These are phyloP conservation scores for Drosophila lacicola DNA, from an alignment of 2,888 invertebrate species.

Conservation along the genomic window DNA sequence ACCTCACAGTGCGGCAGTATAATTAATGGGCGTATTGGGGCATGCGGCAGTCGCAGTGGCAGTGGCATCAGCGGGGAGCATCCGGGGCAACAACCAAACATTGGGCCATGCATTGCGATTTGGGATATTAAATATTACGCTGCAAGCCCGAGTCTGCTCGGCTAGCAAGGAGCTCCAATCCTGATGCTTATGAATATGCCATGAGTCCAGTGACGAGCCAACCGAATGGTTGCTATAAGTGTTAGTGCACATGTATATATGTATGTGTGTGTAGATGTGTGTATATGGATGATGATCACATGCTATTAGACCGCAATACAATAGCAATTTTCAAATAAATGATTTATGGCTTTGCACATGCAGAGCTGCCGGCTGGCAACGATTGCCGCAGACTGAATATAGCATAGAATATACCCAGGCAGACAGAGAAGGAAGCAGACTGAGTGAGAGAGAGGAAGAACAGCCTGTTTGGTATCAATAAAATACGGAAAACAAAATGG, in stretches of 20 bases:
- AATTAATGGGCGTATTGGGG: slow-evolving; percentile 74
- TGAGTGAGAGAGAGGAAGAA: not conserved
- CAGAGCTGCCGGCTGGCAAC: slow-evolving; percentile 43
- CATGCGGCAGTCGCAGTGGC: slow-evolving; percentile 37
- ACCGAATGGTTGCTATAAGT: slow-evolving; percentile 18
- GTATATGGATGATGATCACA: slow-evolving; percentile 67
- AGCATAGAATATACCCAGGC: slow-evolving; percentile 50
- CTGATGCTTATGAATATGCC: slow-evolving; percentile 63
- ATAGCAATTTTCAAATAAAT: slow-evolving; percentile 79
- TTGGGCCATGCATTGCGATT: slow-evolving; percentile 48
- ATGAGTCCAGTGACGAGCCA: slow-evolving; percentile 54
- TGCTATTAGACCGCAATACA: slow-evolving; percentile 80
- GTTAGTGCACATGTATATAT: slow-evolving; percentile 6
- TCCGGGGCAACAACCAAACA: slow-evolving; percentile 4
- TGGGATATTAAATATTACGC: slow-evolving; percentile 71
- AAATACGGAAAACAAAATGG: not conserved
- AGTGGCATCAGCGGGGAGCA: not conserved
- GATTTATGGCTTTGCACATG: slow-evolving; percentile 69
- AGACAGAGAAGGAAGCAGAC: not conserved
- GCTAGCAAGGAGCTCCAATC: slow-evolving; percentile 3
- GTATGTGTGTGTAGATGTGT: slow-evolving; percentile 12
- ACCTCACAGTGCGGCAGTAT: slow-evolving; percentile 71
- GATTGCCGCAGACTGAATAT: slow-evolving; percentile 54
- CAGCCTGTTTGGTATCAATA: not conserved
- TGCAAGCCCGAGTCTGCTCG: slow-evolving; percentile 34